Evolutionary conservation across 2,888 invertebrate species (phyloP), one percentile per base, ranked within the genome.

Genomic region (Agrotis puta): DNA sequence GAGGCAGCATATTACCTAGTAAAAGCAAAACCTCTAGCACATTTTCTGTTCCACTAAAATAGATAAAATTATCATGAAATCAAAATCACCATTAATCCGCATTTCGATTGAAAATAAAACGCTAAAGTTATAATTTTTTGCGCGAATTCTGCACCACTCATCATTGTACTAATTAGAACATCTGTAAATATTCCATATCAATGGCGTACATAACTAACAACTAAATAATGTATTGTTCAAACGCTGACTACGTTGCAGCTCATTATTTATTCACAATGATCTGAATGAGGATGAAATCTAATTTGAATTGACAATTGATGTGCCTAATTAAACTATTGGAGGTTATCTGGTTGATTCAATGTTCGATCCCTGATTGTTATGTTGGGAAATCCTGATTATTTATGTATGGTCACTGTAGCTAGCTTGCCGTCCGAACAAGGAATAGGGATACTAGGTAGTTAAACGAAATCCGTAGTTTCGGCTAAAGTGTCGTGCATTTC

Each of bases 181-280:
- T 65, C 18, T 43, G 43, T 22, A 22, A 72, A 39, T 57, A 45
- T 18, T 20, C 13, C 3, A 0, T 14, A 50, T 24, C 57, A 24
- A 22, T 20, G 18, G 22, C 48, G 33, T 33, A 33, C 11, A 24
- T 24, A 65, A 22, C 43, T 54, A n/a, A 22, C n/a, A 33, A 48
- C 45, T 74, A 74, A 45, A 50, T 68, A 68, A 76, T 76, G 48
- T 22, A 74, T 39, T 20, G 69, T 16, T 68, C 33, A 61, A 48
- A 56, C 6, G 18, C 16, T 56, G 24, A 61, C 50, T 54, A 67
- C 59, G 50, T 67, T 76, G 39, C 13, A n/a, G 14, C 50, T 61
- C 68, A 61, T 75, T 61, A 61, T n/a, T 56, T n/a, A 74, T 68
- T 56, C 18, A 39, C 48, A 76, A 54, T 68, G 50, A 39, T 39